Base-by-base conservation (phyloP, 2,113 vertebrate species). In the Heterocephalus glaber region DNA sequence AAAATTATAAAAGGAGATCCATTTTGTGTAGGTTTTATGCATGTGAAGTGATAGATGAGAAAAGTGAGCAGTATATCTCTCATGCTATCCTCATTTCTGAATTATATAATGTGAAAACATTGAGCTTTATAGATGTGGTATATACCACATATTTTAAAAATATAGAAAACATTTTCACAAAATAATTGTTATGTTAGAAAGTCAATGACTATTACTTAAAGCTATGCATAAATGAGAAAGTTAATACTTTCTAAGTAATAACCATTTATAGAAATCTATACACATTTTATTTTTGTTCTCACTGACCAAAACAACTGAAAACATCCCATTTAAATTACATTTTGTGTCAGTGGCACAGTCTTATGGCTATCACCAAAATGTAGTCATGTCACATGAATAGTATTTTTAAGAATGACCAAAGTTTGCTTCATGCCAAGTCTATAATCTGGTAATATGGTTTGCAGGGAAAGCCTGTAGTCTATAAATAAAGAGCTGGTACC, bases 1-100 rank as follows among this genome's bases (percentile, higher is more conserved):
- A 26, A 96, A 96, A 90, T 92, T 66, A 35, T 61, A 66, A 86
- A 95, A 86, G 12, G 4, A 77, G 1, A 85, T 9, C 13, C n/a
- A 80, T 92, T 74, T 60, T 89, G 35, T 79, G 58, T 54, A 89
- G n/a, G n/a, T 93, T 93, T 86, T 82, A 52, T 56, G 33, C 28
- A 79, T 72, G 38, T 44, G 5, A 90, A 85, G 49, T 66, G 33
- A 97, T 7, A 70, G 19, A 41, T 65, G 58, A 60, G 60, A 52
- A 84, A 68, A 72, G 1, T 16, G 13, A 88, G 60, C 60, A 81
- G 35, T 60, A 4, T 47, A 61, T 91, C 8, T 76, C 35, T 88
- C 56, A 74, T 1, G 1, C 47, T 86, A 4, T 1, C 10, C 1
- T 3, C 5, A 49, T 86, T 91, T 68, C 22, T 94, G 66, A 87